Evolutionary conservation across 2,888 invertebrate genomes (phyloP), one percentile per base, ranked within the genome.

Genomic region (Eupithecia centaureata): DNA sequence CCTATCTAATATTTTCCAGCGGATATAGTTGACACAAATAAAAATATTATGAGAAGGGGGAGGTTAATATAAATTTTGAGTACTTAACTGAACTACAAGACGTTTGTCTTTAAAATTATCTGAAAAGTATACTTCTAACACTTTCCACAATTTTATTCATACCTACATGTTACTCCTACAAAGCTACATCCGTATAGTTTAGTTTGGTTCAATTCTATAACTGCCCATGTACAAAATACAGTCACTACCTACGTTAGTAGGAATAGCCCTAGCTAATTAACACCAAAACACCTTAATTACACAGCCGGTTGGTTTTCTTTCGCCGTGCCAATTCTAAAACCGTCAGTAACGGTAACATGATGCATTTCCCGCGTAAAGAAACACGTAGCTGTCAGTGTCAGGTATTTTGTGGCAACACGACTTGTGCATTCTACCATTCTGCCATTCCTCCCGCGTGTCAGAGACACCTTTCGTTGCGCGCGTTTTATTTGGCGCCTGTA

Each of bases 401-500:
- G 63, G 58, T 70, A 58, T 72, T 60, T 61, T 13, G 67, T 65
- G 35, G 63, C 69, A 58, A 42, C 61, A 32, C 59, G 57, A 35
- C 38, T 58, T 33, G 10, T 61, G 61, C 58, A 68, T 68, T 65
- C 68, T 58, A 52, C 68, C 64, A 25, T 28, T 28, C 54, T 54
- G 52, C 64, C 64, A 27, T 57, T 30, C 57, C 32, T 42, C 60
- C 56, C 30, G 63, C 59, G 78, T 83, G 86, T 85, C 84, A 82
- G 70, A 77, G 78, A 79, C 82, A 83, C 86, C 86, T 87, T 85
- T 86, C 86, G 82, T 75, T 85, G 76, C 75, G 75, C 77, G 76
- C 82, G 84, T 69, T 66, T 70, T 54, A 63, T 66, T 66, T 88
- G 88, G 89, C 90, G 89, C 91, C 83, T 82, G 3, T 79, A 83